Evolutionary conservation across 2,797 vertebrate species (phyloP).

Genomic region (Leptatherina wallacei): DNA sequence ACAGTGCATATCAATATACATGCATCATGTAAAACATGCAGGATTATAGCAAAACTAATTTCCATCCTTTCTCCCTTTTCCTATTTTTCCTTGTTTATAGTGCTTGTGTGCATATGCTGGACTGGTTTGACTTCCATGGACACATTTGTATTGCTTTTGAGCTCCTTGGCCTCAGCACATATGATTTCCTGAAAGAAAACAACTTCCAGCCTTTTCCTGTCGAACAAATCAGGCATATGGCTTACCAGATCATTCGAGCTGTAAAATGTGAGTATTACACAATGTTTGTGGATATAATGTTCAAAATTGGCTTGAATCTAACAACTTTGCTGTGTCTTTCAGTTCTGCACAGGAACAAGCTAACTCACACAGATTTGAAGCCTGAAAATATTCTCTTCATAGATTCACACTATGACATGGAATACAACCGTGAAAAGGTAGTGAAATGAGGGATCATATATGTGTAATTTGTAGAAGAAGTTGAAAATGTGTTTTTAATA

Average conservation of each 20-base stretch:
- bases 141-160: slow-evolving; percentile 97
- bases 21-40: no score
- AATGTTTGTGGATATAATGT: not conserved
- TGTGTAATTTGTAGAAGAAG: not conserved
- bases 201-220: slow-evolving; percentile 94
- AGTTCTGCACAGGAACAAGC: slow-evolving; percentile 96
- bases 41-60: no score
- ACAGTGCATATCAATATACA: no score
- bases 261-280: slow-evolving; percentile 89
- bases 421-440: slow-evolving; percentile 91
- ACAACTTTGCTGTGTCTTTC: slow-evolving; percentile 34
- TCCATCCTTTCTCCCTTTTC: no score
- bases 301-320: not conserved
- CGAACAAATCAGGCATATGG: slow-evolving; percentile 94
- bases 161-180: slow-evolving; percentile 96
- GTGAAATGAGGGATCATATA: slow-evolving; percentile 6
- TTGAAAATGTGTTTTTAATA: not conserved
- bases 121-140: slow-evolving; percentile 96
- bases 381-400: slow-evolving; percentile 98
- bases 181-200: slow-evolving; percentile 97
- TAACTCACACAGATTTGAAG: slow-evolving; percentile 98
- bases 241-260: slow-evolving; percentile 91
- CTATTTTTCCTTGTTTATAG: slow-evolving; percentile 83
- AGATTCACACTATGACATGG: slow-evolving; percentile 90
- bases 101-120: slow-evolving; percentile 93